These are phyloP conservation scores for Berghia stephanieae DNA, from an alignment of 1,140 invertebrate genomes.

Conservation along the genomic window DNA sequence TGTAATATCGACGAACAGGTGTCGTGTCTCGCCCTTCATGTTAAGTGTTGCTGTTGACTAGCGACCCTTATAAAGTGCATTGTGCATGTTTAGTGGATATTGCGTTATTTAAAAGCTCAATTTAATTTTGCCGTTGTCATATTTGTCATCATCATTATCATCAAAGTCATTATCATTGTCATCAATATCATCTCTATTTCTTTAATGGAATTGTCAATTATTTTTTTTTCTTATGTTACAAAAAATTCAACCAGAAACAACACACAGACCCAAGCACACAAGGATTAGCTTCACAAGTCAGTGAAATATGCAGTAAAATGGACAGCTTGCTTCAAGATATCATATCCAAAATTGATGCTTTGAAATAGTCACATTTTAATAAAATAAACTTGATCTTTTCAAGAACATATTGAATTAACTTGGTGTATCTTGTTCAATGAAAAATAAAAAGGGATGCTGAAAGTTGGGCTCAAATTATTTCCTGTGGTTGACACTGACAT, in stretches of 20 bases:
- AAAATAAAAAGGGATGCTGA: not conserved
- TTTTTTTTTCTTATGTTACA: constrained; percentile 22
- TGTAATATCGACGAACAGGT: too few species aligned
- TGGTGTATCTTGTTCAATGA: too few species aligned
- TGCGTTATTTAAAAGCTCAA: not conserved
- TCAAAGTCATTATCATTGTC: not conserved
- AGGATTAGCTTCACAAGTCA: constrained; percentile 26
- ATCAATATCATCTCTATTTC: not conserved
- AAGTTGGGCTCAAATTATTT: not conserved
- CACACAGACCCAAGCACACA: constrained; percentile 48
- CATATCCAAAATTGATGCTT: not conserved
- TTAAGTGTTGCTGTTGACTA: too few species aligned
- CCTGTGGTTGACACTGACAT: not conserved
- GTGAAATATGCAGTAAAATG: not conserved
- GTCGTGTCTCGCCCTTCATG: too few species aligned
- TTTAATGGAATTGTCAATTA: not conserved
- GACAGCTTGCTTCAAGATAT: constrained; percentile 8
- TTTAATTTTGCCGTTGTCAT: not conserved
- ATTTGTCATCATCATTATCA: not conserved
- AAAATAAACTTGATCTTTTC: not conserved
- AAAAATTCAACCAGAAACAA: constrained; percentile 44
- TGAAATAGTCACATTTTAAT: not conserved
- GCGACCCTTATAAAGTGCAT: too few species aligned
- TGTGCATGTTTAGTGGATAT: not conserved
- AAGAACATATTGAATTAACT: too few species aligned